Conservation (phyloP, 2,797 vertebrate genomes). For the Otolemur crassicaudatus region DNA sequence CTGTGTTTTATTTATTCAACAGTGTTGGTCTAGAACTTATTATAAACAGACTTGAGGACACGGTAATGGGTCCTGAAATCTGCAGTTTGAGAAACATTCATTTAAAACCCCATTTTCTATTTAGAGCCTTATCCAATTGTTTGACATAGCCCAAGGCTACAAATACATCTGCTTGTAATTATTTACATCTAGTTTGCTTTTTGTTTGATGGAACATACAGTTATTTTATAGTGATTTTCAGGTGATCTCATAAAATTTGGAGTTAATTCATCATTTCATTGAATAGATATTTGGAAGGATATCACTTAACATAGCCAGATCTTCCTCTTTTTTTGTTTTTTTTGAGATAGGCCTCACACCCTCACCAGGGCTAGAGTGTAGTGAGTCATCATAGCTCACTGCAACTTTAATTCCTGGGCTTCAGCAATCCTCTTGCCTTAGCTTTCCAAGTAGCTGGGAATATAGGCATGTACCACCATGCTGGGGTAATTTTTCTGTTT, state of each 20-base stretch:
- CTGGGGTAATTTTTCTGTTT: too few species aligned
- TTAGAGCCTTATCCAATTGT: background rate
- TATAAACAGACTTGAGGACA: background rate
- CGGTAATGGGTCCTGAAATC: background rate
- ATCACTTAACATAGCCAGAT: background rate
- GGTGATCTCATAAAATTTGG: background rate
- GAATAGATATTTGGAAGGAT: conserved; percentile 6
- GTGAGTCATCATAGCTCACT: background rate
- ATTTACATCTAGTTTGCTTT: background rate
- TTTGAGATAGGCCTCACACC: background rate
- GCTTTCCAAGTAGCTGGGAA: background rate
- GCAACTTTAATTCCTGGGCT: background rate
- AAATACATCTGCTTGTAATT: background rate
- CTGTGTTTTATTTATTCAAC: background rate
- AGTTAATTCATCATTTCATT: background rate
- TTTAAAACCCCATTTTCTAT: background rate
- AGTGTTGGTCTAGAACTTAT: background rate
- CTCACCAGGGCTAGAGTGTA: background rate
- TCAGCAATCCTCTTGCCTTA: background rate
- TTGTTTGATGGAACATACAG: background rate
- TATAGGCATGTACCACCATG: background rate
- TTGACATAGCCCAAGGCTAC: background rate
- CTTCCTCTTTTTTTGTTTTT: background rate
- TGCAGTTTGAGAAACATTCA: background rate
- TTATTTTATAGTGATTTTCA: conserved; percentile 29